Conservation (phyloP, 2,113 vertebrate genomes). For the Megaceryle torquata region DNA sequence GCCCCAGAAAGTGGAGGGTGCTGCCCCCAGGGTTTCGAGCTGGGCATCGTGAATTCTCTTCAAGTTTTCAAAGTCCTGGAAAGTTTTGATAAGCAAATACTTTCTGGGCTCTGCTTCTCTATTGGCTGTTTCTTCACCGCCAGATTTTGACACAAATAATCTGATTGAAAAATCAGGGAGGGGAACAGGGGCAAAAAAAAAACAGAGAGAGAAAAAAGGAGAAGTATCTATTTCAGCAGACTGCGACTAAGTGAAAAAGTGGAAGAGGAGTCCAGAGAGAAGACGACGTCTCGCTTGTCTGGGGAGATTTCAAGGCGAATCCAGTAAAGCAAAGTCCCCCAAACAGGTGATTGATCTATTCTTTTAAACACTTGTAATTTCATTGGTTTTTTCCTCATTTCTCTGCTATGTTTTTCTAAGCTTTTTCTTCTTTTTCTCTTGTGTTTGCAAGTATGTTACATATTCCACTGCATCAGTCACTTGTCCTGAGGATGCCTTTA, state of each 20-base stretch:
- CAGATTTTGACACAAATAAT: conserved; percentile 88
- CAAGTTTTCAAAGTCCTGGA: conserved; percentile 65
- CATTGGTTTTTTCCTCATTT: background rate
- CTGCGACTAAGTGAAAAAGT: conserved; percentile 39
- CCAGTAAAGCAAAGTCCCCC: conserved; percentile 34
- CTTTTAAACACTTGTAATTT: background rate
- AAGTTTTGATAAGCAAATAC: conserved; percentile 82
- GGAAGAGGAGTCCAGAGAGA: conserved; percentile 71
- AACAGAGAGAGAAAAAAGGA: conserved; percentile 72
- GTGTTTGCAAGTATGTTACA: background rate
- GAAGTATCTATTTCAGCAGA: conserved; percentile 87
- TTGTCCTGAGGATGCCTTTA: background rate
- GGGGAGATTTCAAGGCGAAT: conserved; percentile 22
- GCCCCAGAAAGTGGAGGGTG: conserved; percentile 2
- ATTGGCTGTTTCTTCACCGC: conserved; percentile 75
- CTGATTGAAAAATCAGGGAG: conserved; percentile 86
- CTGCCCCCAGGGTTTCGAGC: conserved; percentile 12
- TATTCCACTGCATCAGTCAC: background rate
- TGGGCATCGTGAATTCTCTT: conserved; percentile 40
- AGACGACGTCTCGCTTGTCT: background rate
- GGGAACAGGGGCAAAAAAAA: conserved; percentile 61
- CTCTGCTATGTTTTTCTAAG: background rate
- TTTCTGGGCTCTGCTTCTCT: conserved; percentile 28
- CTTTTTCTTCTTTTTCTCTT: conserved; percentile 5
- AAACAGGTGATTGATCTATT: conserved; percentile 69